phyloP scores from a whole-genome alignment of 2,797 vertebrate species.

The Intellagama lesueurii region DNA sequence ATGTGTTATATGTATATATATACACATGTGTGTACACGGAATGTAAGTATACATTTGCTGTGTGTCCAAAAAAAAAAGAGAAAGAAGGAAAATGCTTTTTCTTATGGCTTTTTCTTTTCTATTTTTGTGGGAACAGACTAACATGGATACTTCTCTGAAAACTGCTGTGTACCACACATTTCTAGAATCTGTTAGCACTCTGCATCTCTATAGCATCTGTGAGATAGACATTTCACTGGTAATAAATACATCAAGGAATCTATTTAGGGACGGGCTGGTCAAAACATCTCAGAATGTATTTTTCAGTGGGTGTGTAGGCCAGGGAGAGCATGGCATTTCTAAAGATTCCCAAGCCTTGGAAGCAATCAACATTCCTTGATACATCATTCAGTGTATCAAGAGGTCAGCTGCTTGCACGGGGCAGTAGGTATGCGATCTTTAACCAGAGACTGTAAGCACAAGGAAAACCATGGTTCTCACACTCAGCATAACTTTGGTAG shows the following conservation, averaged over 20 bases:
- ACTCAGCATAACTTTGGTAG: background rate
- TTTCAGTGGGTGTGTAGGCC: background rate
- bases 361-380: too few relatives aligned
- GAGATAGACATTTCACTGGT: background rate
- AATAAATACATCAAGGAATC: background rate
- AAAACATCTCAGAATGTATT: background rate
- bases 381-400: background rate
- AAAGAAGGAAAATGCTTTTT: too few relatives aligned
- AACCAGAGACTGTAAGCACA: background rate
- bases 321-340: too few relatives aligned
- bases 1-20: background rate
- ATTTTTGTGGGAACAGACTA: too few relatives aligned
- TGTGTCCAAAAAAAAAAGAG: too few relatives aligned
- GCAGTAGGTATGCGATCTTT: background rate
- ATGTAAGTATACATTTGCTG: too few relatives aligned
- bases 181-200: background rate
- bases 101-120: too few relatives aligned
- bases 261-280: background rate
- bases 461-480: background rate
- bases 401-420: background rate
- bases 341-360: background rate
- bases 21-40: background rate
- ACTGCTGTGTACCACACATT: background rate
- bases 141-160: too few relatives aligned
- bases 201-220: background rate